Percentiles rank a stretch among this genome's conserved stretches.
Conservation (phyloP, 2,888 invertebrate genomes). For the Eupeodes luniger region DNA sequence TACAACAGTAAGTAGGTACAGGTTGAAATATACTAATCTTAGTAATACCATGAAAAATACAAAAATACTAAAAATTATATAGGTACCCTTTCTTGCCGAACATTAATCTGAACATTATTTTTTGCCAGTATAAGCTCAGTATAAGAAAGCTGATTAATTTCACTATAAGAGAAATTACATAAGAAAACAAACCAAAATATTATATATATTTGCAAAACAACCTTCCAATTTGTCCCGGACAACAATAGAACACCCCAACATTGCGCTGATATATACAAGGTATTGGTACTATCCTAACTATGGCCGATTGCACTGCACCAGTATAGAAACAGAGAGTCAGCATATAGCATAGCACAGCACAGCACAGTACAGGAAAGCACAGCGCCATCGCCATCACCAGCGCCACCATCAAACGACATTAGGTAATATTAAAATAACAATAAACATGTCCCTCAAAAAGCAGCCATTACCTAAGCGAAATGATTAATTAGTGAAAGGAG, state of each 20-base stretch:
- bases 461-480: conserved; percentile 69
- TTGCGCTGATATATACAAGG: neutral
- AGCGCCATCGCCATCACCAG: neutral
- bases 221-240: conserved; percentile 63
- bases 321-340: neutral
- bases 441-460: conserved; percentile 69
- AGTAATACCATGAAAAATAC: neutral
- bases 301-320: neutral
- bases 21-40: neutral
- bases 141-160: conserved; percentile 42
- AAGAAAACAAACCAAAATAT: conserved; percentile 50
- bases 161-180: conserved; percentile 45
- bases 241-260: conserved; percentile 62
- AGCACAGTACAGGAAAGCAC: no score
- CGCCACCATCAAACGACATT: conserved; percentile 54
- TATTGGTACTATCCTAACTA: neutral
- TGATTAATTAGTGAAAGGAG: conserved; percentile 76
- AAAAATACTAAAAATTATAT: conserved; percentile 10
- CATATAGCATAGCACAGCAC: no score
- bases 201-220: conserved; percentile 58
- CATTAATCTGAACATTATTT: conserved; percentile 33
- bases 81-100: conserved; percentile 4
- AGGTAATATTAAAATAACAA: conserved; percentile 57
- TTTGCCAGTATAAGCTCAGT: neutral
- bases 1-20: neutral